A percentile compares a stretch with the other conserved stretches of the same genome.
These are phyloP conservation scores for Bicyclus anynana DNA, from an alignment of 1,140 invertebrate species.

Conservation along the genomic window DNA sequence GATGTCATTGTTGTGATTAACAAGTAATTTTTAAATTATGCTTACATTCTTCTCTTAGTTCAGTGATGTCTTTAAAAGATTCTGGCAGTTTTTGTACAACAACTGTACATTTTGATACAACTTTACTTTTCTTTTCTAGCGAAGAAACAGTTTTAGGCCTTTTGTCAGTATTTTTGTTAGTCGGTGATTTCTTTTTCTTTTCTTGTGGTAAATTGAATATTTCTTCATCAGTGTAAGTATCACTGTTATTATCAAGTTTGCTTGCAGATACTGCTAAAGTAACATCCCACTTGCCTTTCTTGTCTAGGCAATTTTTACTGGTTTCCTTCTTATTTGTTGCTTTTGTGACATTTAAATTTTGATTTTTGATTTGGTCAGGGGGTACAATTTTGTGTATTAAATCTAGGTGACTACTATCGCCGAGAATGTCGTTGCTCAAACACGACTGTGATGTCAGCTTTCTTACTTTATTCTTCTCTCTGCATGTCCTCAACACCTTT, in stretches of 20 bases:
- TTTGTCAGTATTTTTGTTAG: slow-evolving; percentile 18
- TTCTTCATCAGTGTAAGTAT: slow-evolving; percentile 66
- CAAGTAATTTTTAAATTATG: neutral
- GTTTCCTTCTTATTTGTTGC: slow-evolving; percentile 35
- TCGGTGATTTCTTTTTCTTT: slow-evolving; percentile 7
- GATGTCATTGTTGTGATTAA: neutral
- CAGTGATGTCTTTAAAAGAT: neutral
- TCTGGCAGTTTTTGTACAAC: slow-evolving; percentile 25
- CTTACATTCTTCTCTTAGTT: slow-evolving; percentile 9
- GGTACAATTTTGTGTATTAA: slow-evolving; percentile 67
- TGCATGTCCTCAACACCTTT: slow-evolving; percentile 37
- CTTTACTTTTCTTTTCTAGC: slow-evolving; percentile 5
- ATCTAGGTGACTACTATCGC: slow-evolving; percentile 55
- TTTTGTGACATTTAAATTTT: slow-evolving; percentile 35
- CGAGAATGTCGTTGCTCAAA: slow-evolving; percentile 46
- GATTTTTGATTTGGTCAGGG: slow-evolving; percentile 37
- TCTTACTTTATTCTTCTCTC: slow-evolving; percentile 58
- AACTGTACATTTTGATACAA: slow-evolving; percentile 22
- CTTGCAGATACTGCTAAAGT: slow-evolving; percentile 48
- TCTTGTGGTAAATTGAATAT: slow-evolving; percentile 35
- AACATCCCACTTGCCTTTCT: slow-evolving; percentile 55
- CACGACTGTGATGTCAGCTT: slow-evolving; percentile 59
- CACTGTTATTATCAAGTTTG: slow-evolving; percentile 47
- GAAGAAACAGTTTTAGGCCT: neutral
- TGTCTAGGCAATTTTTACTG: slow-evolving; percentile 27